Evolutionary conservation across 2,888 invertebrate genomes (phyloP).

Genomic region (Tryphoninae sp.): DNA sequence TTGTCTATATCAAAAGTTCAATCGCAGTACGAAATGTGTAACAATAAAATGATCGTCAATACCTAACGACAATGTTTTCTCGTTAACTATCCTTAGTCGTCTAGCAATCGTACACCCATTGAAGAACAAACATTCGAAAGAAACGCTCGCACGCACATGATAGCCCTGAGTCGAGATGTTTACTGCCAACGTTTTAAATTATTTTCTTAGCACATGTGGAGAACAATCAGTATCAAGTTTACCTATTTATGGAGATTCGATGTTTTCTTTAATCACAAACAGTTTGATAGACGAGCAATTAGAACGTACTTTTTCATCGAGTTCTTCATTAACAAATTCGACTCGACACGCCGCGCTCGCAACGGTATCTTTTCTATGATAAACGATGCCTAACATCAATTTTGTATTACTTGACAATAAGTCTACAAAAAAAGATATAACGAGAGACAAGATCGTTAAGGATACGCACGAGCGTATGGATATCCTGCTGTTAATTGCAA

Average conservation of each 20-base stretch:
- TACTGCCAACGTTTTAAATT: constrained; percentile 22
- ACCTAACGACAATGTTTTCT: constrained; percentile 23
- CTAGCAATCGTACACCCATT: constrained; percentile 14
- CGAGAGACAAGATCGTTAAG: constrained; percentile 12
- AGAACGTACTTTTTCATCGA: background rate
- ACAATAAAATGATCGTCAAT: constrained; percentile 36
- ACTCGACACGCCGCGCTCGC: background rate
- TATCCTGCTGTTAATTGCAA: constrained; percentile 15
- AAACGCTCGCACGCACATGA: constrained; percentile 19
- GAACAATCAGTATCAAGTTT: constrained; percentile 24
- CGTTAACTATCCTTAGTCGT: background rate
- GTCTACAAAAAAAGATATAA: background rate
- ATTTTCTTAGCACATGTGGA: constrained; percentile 14
- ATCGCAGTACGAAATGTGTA: constrained; percentile 45
- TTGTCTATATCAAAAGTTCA: constrained; percentile 38
- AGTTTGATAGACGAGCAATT: constrained; percentile 7
- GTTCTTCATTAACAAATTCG: background rate
- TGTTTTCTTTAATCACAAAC: constrained; percentile 12
- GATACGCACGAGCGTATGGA: background rate
- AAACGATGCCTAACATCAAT: constrained; percentile 18
- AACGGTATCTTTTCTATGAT: constrained; percentile 20
- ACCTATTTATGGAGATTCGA: constrained; percentile 5
- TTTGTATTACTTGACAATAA: constrained; percentile 15
- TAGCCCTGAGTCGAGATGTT: constrained; percentile 7
- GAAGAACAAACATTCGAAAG: background rate